Percentiles rank a stretch among this genome's conserved stretches.
These are phyloP conservation scores for Phaedon cochleariae DNA, from an alignment of 2,888 invertebrate species.

Conservation along the genomic window DNA sequence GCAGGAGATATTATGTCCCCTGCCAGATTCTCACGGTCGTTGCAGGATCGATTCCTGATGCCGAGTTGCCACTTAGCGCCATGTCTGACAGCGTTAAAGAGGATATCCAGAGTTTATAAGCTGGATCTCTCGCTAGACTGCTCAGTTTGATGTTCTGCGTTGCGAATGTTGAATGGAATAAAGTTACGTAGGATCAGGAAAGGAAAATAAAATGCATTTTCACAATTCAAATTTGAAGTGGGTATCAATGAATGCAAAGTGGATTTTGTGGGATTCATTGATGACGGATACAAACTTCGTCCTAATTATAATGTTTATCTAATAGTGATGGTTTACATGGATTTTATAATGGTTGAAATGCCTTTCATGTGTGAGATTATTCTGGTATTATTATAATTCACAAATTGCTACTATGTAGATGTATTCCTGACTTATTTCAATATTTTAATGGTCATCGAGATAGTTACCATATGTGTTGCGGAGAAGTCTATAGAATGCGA, in stretches of 20 bases:
- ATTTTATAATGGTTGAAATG: too few species aligned
- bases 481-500: background rate
- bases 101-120: background rate
- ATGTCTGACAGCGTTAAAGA: background rate
- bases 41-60: slow-evolving; percentile 54
- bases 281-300: too few species aligned
- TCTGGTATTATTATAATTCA: too few species aligned
- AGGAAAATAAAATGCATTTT: background rate
- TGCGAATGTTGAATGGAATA: background rate
- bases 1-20: background rate
- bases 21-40: slow-evolving; percentile 51
- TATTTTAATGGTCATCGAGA: background rate
- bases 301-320: too few species aligned
- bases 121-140: background rate
- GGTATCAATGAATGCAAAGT: too few species aligned
- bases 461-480: background rate
- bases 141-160: background rate
- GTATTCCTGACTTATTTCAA: background rate
- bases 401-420: too few species aligned
- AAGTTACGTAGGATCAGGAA: background rate
- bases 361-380: too few species aligned
- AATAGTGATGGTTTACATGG: too few species aligned
- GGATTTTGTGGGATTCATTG: too few species aligned
- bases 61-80: background rate
- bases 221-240: too few species aligned